Evolutionary conservation across 2,888 invertebrate species (phyloP).

Genomic region (Caenorhabditis afra): DNA sequence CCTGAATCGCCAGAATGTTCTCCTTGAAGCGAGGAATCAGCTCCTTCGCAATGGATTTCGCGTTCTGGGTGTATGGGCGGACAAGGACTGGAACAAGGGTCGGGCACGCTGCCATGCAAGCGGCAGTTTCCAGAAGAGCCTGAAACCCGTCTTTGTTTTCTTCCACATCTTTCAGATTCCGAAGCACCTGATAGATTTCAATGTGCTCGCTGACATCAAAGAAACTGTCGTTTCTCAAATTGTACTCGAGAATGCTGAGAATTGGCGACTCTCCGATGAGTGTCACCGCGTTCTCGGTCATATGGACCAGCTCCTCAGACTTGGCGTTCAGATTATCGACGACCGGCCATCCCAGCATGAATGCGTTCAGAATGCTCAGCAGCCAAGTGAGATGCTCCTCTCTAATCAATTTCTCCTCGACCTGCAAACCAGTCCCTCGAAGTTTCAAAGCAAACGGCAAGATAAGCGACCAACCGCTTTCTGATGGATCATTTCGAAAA

Average conservation of each 20-base stretch:
- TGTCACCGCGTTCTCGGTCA: conserved; percentile 56
- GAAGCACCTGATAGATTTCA: conserved; percentile 77
- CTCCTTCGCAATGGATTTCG: conserved; percentile 78
- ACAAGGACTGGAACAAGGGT: conserved; percentile 73
- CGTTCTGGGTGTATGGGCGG: conserved; percentile 67
- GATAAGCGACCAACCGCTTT: not conserved
- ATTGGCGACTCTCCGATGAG: conserved; percentile 68
- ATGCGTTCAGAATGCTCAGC: conserved; percentile 75
- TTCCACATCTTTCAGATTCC: not conserved
- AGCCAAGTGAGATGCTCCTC: conserved; percentile 80
- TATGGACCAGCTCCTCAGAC: conserved; percentile 51
- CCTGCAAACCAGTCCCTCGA: conserved; percentile 38
- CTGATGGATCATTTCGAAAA: conserved; percentile 13
- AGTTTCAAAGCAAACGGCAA: not conserved
- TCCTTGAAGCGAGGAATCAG: conserved; percentile 78
- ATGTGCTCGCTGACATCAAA: conserved; percentile 80
- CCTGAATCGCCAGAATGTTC: conserved; percentile 73
- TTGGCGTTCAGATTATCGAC: conserved; percentile 42
- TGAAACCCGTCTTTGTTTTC: conserved; percentile 12
- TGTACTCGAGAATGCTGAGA: conserved; percentile 76
- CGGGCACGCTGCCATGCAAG: conserved; percentile 73
- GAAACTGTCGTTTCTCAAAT: conserved; percentile 79
- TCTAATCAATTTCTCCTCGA: conserved; percentile 76
- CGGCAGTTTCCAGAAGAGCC: conserved; percentile 77
- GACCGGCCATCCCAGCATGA: conserved; percentile 63